Conservation (phyloP, 2,113 vertebrate genomes). For the Chelonoidis abingdonii region DNA sequence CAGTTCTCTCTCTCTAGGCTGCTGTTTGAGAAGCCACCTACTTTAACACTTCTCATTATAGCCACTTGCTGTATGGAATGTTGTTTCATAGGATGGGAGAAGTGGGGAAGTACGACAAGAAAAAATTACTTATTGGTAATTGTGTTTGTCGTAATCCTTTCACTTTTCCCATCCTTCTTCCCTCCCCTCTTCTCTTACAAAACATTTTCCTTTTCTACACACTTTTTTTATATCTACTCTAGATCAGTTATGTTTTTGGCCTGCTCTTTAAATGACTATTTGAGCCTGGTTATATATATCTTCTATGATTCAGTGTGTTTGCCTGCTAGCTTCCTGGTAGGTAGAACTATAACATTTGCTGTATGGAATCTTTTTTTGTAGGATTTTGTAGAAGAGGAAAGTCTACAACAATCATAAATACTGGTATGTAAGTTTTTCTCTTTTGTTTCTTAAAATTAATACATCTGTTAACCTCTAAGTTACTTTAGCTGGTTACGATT, state of each 20-base stretch:
- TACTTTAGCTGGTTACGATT: neutral
- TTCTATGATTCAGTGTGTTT: conserved; percentile 77
- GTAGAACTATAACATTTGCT: conserved; percentile 77
- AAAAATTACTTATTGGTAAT: conserved; percentile 70
- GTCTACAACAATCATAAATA: conserved; percentile 75
- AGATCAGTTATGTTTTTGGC: conserved; percentile 57
- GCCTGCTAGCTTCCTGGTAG: conserved; percentile 73
- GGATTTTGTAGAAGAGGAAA: conserved; percentile 76
- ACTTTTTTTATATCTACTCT: conserved; percentile 65
- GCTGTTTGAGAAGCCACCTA: neutral
- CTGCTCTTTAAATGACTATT: conserved; percentile 57
- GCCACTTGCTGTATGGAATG: conserved; percentile 79
- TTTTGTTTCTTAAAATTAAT: conserved; percentile 70
- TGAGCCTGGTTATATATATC: conserved; percentile 69
- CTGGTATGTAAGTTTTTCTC: conserved; percentile 80
- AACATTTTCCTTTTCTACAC: conserved; percentile 69
- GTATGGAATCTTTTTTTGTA: conserved; percentile 81
- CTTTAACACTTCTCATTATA: neutral
- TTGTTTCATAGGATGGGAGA: conserved; percentile 75
- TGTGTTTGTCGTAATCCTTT: conserved; percentile 71
- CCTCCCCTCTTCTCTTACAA: conserved; percentile 64
- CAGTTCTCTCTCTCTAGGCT: neutral
- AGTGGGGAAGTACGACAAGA: conserved; percentile 68
- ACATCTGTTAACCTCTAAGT: neutral
- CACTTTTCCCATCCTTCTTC: conserved; percentile 74